A percentile compares a stretch with the other conserved stretches of the same genome.
phyloP scores from a whole-genome alignment of 2,113 vertebrate species.

The Pantherophis guttatus region DNA sequence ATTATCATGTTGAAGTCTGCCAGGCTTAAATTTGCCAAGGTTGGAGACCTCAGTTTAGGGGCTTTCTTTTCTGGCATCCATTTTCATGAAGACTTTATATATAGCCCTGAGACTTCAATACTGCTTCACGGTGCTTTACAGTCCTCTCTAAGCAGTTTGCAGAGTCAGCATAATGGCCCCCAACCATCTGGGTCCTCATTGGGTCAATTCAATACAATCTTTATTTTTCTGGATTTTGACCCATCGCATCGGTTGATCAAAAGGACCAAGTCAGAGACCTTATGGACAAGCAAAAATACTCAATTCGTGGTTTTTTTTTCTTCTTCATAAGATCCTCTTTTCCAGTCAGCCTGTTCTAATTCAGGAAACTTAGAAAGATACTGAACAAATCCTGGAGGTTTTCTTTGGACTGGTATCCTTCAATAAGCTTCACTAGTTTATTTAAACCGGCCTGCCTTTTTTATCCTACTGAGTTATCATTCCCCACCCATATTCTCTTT shows the following conservation, averaged over 20 bases:
- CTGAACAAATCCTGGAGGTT: not conserved
- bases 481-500: slow-evolving; percentile 1
- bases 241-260: rapidly evolving
- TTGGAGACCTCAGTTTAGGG: not conserved
- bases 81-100: not conserved
- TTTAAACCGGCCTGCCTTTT: not conserved
- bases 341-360: not conserved
- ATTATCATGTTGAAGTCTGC: too few species aligned
- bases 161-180: too few species aligned
- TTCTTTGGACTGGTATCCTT: not conserved
- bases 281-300: not conserved
- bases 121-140: not conserved
- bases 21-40: too few species aligned
- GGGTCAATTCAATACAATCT: not conserved
- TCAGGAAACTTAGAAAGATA: not conserved
- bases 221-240: not conserved
- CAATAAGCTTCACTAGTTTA: not conserved
- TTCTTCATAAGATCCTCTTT: not conserved
- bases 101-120: not conserved
- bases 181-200: not conserved
- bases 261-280: not conserved
- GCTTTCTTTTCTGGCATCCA: not conserved
- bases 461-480: not conserved
- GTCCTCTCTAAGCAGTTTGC: too few species aligned
- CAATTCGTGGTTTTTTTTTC: not conserved